A percentile compares a stretch with the other conserved stretches of the same genome.
These are phyloP conservation scores for Pygmarrhopalites habei DNA, from an alignment of 1,140 invertebrate genomes.

Conservation along the genomic window DNA sequence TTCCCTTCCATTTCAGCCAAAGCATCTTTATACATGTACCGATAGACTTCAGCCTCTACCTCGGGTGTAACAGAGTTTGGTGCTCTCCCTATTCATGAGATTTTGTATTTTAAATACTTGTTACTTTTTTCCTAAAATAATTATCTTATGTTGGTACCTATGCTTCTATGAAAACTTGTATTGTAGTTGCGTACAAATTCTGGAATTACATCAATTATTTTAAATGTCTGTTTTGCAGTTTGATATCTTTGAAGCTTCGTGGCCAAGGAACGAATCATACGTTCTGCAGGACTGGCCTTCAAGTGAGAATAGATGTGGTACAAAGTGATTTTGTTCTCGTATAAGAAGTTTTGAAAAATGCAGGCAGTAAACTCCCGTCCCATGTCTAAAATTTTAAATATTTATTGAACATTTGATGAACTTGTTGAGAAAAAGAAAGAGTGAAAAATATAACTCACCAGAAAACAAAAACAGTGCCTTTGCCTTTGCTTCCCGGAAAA, in stretches of 20 bases:
- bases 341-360: neutral
- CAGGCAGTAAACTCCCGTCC: neutral
- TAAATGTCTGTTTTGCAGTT: neutral
- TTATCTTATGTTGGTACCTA: neutral
- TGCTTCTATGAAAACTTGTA: neutral
- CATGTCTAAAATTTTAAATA: too few relatives aligned
- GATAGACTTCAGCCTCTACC: too few relatives aligned
- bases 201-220: neutral
- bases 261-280: neutral
- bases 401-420: too few relatives aligned
- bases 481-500: neutral
- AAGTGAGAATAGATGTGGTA: neutral
- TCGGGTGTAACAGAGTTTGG: neutral
- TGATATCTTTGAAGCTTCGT: neutral
- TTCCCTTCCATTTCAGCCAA: too few relatives aligned
- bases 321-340: neutral
- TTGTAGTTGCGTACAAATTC: neutral
- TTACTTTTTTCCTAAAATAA: neutral
- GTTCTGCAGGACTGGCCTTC: neutral
- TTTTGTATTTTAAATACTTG: neutral
- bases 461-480: neutral
- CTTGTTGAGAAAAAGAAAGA: too few relatives aligned
- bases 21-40: too few relatives aligned
- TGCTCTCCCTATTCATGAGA: neutral
- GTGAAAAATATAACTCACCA: too few relatives aligned